These are phyloP conservation scores for Orthosia gothica DNA, from an alignment of 2,888 invertebrate genomes.

Conservation along the genomic window DNA sequence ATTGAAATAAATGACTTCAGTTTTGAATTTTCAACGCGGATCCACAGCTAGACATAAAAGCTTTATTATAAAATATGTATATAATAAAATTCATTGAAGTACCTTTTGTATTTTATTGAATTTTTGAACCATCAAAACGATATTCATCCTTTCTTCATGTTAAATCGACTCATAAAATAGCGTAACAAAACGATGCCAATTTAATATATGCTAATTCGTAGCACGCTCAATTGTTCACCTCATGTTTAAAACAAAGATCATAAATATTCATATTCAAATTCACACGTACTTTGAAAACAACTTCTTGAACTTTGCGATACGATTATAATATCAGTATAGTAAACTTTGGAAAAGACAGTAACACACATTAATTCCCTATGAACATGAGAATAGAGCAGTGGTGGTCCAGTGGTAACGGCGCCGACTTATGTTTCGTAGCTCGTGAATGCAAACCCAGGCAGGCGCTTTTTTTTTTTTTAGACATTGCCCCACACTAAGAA, in stretches of 20 bases:
- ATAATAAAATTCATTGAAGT: too few relatives aligned
- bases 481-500: too few relatives aligned
- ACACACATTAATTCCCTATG: conserved; percentile 18
- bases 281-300: conserved; percentile 42
- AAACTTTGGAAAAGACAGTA: neutral
- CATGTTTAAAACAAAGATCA: conserved; percentile 43
- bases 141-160: neutral
- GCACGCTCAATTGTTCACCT: conserved; percentile 48
- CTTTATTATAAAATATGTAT: too few relatives aligned
- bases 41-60: too few relatives aligned
- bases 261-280: conserved; percentile 51
- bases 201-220: conserved; percentile 37
- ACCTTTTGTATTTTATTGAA: neutral
- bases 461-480: too few relatives aligned
- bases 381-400: too few relatives aligned
- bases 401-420: too few relatives aligned
- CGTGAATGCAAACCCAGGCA: too few relatives aligned
- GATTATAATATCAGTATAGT: conserved; percentile 42
- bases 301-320: conserved; percentile 44
- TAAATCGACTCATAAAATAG: neutral
- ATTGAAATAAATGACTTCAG: too few relatives aligned
- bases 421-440: too few relatives aligned
- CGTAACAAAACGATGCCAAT: conserved; percentile 19
- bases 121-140: neutral
- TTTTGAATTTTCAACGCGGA: too few relatives aligned